Base-by-base conservation (phyloP, 2,113 vertebrate species). In the Zosterops japonicus region DNA sequence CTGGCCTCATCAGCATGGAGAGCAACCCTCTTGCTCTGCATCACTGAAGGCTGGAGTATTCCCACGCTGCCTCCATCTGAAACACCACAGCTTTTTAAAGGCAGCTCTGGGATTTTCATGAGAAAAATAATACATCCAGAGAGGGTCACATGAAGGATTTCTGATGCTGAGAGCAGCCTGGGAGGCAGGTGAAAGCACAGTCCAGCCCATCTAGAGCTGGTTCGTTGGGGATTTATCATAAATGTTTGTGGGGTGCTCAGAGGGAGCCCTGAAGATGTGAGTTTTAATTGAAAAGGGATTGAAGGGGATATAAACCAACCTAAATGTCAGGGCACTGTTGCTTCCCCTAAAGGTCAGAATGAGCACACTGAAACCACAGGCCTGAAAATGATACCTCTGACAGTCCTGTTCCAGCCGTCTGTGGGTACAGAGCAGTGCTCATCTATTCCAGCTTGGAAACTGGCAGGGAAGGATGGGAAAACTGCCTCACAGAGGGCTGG, bases 241-340 rank as follows among this genome's bases (percentile, higher is more conserved):
- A 88, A 86, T 28, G 23, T 21, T 76, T 63, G 69, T 8, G 11
- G 65, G 74, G 35, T n/a, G 33, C 61, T 94, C 87, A 42, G 68
- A 91, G 36, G 80, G 36, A 72, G 23, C 82, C 80, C 91, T 61
- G 27, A 44, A 53, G n/a, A 76, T 60, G 33, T 4, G 72, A 94
- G 46, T 85, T 97, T 91, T 95, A 97, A 95, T 95, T 95, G 91
- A 94, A 93, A 91, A 91, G 31, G 61, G 75, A 94, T 92, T 94
- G 68, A 31, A 77, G 87, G 39, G 77, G 83, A 94, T 87, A 96
- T 76, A 84, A 96, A 93, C 63, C 87, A 91, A 8, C 70, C 64
- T 49, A 97, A 96, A 95, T 93, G 86, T 94, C 93, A 95, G 94
- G 64, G 39, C 75, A 69, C 39, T 75, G 67, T 69, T 93, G n/a